Conservation (phyloP, 2,113 vertebrate species). For the Macaca mulatta region DNA sequence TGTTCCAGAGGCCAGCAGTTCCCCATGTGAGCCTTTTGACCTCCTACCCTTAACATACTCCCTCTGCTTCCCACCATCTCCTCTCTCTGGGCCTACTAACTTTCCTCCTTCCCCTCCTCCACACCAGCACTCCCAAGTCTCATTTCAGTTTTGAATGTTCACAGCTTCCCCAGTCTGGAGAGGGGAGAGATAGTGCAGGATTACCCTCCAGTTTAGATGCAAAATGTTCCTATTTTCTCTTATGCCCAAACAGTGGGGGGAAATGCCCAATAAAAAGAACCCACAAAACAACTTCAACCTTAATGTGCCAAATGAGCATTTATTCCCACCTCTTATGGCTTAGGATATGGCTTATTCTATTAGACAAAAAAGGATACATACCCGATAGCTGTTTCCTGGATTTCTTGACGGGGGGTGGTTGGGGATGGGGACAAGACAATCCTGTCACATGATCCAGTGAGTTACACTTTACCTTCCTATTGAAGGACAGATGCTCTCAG, state of each 20-base stretch:
- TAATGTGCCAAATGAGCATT: background rate
- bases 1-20: background rate
- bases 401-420: background rate
- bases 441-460: background rate
- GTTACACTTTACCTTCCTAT: background rate
- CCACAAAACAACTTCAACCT: background rate
- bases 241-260: background rate
- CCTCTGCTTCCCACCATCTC: background rate
- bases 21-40: background rate
- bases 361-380: background rate
- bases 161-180: background rate
- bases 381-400: background rate
- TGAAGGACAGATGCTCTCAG: background rate
- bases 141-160: background rate
- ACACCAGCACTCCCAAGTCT: background rate
- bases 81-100: background rate
- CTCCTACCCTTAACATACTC: background rate
- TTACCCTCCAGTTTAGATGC: background rate
- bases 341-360: background rate
- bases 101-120: background rate
- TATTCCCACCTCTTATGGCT: background rate
- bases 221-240: constrained; percentile 35
- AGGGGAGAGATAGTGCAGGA: background rate
- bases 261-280: background rate
- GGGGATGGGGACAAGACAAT: background rate